Evolutionary conservation across 2,888 invertebrate genomes (phyloP), one percentile per base, ranked within the genome.

Genomic region (Lasioglossum malachurum): DNA sequence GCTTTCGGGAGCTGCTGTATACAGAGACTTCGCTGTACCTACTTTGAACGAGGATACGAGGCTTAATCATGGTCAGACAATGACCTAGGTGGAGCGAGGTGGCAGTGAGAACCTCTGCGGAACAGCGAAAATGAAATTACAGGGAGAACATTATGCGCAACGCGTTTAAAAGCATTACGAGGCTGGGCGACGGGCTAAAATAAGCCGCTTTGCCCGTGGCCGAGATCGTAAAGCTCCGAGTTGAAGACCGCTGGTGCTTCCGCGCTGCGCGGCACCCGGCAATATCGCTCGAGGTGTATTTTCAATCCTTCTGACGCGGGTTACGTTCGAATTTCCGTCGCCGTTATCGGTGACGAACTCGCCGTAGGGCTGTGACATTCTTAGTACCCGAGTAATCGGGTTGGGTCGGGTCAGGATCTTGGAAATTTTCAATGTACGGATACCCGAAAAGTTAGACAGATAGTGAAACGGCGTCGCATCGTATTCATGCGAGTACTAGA

Each of bases 121-220:
- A 1, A 41, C 72, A 14, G 31, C n/a, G 84, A 74, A 84, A 82
- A 87, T 82, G 80, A 74, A 88, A 87, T 86, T 86, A 87, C 80
- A 35, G 57, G 27, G 78, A n/a, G 82, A 41, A 80, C 83, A 80
- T 86, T 80, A 86, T 78, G 86, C 86, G 38, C 75, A 78, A 82
- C 79, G 77, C 86, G 83, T 78, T 83, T 80, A 86, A 86, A 83
- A 80, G 80, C 86, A 86, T 83, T 83, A 76, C 80, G 78, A 64
- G 77, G 87, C 82, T 60, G 57, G 80, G 57, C 86, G 86, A 71
- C 78, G 78, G 73, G 80, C 87, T 83, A 86, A 87, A 87, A 86
- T 83, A 86, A 87, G 83, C 82, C 67, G 86, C 82, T 82, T 80
- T 83, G 78, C 83, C 81, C 83, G 86, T 80, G 87, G 86, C 83